A percentile compares a stretch with the other conserved stretches of the same genome.
Conservation (phyloP, 1,140 invertebrate genomes). For the Anastrepha obliqua region DNA sequence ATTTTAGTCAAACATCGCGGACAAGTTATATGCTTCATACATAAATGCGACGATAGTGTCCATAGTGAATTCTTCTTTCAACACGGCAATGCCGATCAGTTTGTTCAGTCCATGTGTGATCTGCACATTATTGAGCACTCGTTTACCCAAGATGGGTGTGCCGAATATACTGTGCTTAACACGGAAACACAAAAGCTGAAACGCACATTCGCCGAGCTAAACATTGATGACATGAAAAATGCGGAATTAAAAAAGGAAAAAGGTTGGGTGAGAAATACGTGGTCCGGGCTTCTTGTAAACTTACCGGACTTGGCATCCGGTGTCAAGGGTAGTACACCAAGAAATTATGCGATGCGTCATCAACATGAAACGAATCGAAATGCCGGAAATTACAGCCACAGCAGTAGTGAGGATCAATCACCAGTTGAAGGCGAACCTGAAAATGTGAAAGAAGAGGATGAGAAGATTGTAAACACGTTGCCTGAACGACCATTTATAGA, state of each 20-base stretch:
- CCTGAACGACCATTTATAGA: slow-evolving; percentile 65
- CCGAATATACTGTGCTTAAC: slow-evolving; percentile 67
- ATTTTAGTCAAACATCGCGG: slow-evolving; percentile 81
- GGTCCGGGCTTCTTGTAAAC: slow-evolving; percentile 67
- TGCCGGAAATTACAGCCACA: slow-evolving; percentile 66
- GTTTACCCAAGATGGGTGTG: slow-evolving; percentile 58
- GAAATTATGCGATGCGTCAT: slow-evolving; percentile 72
- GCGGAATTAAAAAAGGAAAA: slow-evolving; percentile 62
- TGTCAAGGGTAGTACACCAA: slow-evolving; percentile 82
- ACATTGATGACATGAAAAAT: slow-evolving; percentile 77
- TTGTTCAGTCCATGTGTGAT: slow-evolving; percentile 81
- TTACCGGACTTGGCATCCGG: slow-evolving; percentile 69
- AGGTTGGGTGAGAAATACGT: slow-evolving; percentile 71
- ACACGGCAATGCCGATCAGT: slow-evolving; percentile 87
- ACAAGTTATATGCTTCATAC: slow-evolving; percentile 82
- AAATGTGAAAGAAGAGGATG: slow-evolving; percentile 68
- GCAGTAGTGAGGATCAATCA: slow-evolving; percentile 68
- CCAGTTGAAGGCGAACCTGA: slow-evolving; percentile 65
- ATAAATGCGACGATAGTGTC: slow-evolving; percentile 81
- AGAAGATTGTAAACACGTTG: slow-evolving; percentile 69
- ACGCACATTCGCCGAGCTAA: slow-evolving; percentile 89
- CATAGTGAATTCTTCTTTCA: slow-evolving; percentile 90
- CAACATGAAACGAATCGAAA: slow-evolving; percentile 64
- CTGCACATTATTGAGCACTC: slow-evolving; percentile 67
- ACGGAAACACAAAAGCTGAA: slow-evolving; percentile 80